phyloP scores from a whole-genome alignment of 2,888 invertebrate species.

The Hyles lineata region DNA sequence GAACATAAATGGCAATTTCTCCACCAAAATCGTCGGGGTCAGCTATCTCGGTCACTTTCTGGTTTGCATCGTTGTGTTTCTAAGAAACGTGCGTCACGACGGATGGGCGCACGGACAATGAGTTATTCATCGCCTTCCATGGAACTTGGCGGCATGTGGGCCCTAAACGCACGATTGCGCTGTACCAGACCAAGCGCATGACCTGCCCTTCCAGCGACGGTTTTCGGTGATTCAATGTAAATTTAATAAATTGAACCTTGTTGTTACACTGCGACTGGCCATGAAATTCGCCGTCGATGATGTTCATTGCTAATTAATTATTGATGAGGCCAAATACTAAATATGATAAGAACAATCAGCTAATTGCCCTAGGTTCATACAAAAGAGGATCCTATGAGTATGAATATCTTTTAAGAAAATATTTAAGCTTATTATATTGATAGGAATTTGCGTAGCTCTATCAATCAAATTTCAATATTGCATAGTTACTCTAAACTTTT shows the following conservation, averaged over 20 bases:
- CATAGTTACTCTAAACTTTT: too few relatives aligned
- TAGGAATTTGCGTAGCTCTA: too few relatives aligned
- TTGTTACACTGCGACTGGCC: constrained; percentile 7
- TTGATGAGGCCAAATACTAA: not conserved
- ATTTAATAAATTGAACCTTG: constrained; percentile 32
- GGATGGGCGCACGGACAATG: constrained; percentile 82
- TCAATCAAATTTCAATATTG: too few relatives aligned
- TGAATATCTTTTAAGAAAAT: too few relatives aligned
- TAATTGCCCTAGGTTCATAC: too few relatives aligned
- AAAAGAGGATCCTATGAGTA: too few relatives aligned
- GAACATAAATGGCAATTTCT: constrained; percentile 43
- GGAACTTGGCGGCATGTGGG: constrained; percentile 79
- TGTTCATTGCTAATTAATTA: not conserved
- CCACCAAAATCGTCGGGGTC: constrained; percentile 69
- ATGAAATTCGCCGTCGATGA: not conserved
- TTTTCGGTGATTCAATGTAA: constrained; percentile 54
- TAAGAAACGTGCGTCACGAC: constrained; percentile 80
- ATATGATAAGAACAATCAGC: too few relatives aligned
- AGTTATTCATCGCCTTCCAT: constrained; percentile 83
- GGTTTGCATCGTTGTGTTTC: constrained; percentile 70
- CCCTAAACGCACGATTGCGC: constrained; percentile 80
- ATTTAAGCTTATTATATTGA: too few relatives aligned
- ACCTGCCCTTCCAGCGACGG: constrained; percentile 65
- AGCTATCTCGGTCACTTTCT: constrained; percentile 77
- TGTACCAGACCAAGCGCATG: constrained; percentile 64